These are phyloP conservation scores for Drosophila melanocephala DNA, from an alignment of 2,888 invertebrate genomes.

Conservation along the genomic window DNA sequence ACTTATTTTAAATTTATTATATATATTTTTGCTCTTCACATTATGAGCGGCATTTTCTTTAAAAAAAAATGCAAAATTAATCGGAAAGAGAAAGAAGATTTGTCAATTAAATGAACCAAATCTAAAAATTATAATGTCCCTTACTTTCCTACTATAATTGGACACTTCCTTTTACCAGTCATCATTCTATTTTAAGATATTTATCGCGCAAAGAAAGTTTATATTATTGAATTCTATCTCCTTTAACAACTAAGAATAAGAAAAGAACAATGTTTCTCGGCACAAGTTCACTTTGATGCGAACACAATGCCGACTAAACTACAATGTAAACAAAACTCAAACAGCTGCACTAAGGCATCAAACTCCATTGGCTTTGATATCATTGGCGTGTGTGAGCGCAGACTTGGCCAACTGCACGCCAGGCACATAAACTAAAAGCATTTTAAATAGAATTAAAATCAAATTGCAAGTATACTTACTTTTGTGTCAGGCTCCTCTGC, in stretches of 20 bases:
- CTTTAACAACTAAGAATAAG: background rate
- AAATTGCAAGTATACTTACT: slow-evolving; percentile 57
- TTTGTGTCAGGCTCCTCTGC: background rate
- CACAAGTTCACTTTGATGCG: slow-evolving; percentile 23
- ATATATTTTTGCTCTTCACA: background rate
- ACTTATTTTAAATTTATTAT: background rate
- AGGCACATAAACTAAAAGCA: slow-evolving; percentile 69
- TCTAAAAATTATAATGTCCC: background rate
- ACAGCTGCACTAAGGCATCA: slow-evolving; percentile 51
- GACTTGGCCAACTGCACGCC: slow-evolving; percentile 23
- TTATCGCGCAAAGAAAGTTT: slow-evolving; percentile 5
- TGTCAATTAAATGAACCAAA: background rate
- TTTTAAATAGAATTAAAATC: slow-evolving; percentile 80
- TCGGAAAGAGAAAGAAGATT: background rate
- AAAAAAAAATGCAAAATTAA: background rate
- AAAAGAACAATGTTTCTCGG: background rate
- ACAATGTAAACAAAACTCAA: slow-evolving; percentile 38
- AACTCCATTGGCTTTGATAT: slow-evolving; percentile 63
- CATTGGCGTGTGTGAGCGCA: slow-evolving; percentile 11
- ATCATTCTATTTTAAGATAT: slow-evolving; percentile 1
- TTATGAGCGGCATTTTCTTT: background rate
- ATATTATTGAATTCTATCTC: slow-evolving; percentile 22
- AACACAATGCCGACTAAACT: slow-evolving; percentile 20
- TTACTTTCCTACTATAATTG: background rate
- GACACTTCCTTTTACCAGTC: background rate